Percentiles rank a stretch among this genome's conserved stretches.
phyloP scores from a whole-genome alignment of 2,797 vertebrate species.

The Salarias fasciatus region DNA sequence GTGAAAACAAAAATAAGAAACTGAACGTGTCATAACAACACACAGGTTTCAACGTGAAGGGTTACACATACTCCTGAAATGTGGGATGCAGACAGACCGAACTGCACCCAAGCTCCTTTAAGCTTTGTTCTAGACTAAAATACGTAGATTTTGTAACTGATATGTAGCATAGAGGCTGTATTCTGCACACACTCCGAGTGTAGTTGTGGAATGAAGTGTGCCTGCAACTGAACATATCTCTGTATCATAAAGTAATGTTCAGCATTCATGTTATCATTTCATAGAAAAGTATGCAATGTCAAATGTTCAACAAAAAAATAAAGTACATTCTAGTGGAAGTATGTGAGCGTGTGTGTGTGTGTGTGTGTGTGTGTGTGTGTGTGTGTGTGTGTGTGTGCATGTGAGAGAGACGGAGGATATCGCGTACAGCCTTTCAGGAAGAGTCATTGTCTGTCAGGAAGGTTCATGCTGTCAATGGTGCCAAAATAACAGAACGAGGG shows the following conservation, averaged over 20 bases:
- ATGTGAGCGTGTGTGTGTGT: constrained; percentile 31
- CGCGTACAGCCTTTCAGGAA: constrained; percentile 69
- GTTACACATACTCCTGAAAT: constrained; percentile 10
- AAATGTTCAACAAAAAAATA: constrained; percentile 30
- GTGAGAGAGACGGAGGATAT: constrained; percentile 65
- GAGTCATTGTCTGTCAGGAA: constrained; percentile 63
- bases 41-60: constrained; percentile 4
- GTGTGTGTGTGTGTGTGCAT: constrained; percentile 25
- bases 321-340: too few relatives aligned
- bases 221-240: constrained; percentile 8
- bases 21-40: constrained; percentile 20
- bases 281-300: constrained; percentile 42
- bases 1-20: constrained; percentile 7
- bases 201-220: constrained; percentile 4
- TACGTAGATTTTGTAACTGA: too few relatives aligned
- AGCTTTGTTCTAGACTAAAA: too few relatives aligned
- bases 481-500: constrained; percentile 66
- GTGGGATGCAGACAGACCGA: too few relatives aligned
- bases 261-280: constrained; percentile 40
- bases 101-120: too few relatives aligned
- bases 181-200: not conserved
- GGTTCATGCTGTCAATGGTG: constrained; percentile 58
- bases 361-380: constrained; percentile 44
- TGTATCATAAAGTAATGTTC: constrained; percentile 36
- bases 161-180: too few relatives aligned